These are phyloP conservation scores for Cheilosia vulpina DNA, from an alignment of 2,888 invertebrate species.

Conservation along the genomic window DNA sequence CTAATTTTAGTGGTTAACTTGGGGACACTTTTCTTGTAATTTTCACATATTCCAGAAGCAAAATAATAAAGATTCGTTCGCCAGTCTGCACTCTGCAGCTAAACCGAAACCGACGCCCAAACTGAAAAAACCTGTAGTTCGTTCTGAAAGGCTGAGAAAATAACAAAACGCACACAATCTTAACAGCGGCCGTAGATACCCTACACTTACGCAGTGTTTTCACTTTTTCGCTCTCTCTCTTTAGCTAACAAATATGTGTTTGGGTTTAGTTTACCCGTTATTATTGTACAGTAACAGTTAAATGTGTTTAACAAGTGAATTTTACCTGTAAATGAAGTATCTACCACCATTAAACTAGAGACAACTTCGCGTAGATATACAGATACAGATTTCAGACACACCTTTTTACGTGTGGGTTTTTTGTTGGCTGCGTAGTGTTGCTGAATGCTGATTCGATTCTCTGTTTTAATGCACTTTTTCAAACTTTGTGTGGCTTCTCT, in stretches of 20 bases:
- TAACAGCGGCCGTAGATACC: constrained; percentile 8
- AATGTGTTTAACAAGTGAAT: constrained; percentile 12
- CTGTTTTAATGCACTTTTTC: constrained; percentile 6
- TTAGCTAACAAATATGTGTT: constrained; percentile 8
- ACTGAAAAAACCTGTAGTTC: constrained; percentile 51
- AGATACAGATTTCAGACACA: constrained; percentile 19
- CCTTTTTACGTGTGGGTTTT: constrained; percentile 18
- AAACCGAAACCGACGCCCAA: constrained; percentile 72
- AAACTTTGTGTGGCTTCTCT: constrained; percentile 69
- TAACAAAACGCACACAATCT: constrained; percentile 64
- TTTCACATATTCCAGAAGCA: constrained; percentile 59
- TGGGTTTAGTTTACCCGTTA: constrained; percentile 54
- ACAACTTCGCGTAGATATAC: not conserved
- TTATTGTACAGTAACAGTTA: constrained; percentile 4
- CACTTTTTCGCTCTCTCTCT: constrained; percentile 67
- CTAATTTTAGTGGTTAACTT: not conserved
- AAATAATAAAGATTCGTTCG: constrained; percentile 14
- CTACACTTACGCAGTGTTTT: constrained; percentile 40
- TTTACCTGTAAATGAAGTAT: constrained; percentile 51
- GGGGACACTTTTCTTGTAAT: not conserved
- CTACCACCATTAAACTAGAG: constrained; percentile 37
- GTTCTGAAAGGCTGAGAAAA: constrained; percentile 39
- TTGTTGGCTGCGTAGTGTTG: constrained; percentile 34
- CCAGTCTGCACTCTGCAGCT: constrained; percentile 9
- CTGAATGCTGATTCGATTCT: constrained; percentile 8